Percentiles rank a stretch among this genome's conserved stretches.
Evolutionary conservation across 2,888 invertebrate species (phyloP).

Genomic region (Apodemia zela): DNA sequence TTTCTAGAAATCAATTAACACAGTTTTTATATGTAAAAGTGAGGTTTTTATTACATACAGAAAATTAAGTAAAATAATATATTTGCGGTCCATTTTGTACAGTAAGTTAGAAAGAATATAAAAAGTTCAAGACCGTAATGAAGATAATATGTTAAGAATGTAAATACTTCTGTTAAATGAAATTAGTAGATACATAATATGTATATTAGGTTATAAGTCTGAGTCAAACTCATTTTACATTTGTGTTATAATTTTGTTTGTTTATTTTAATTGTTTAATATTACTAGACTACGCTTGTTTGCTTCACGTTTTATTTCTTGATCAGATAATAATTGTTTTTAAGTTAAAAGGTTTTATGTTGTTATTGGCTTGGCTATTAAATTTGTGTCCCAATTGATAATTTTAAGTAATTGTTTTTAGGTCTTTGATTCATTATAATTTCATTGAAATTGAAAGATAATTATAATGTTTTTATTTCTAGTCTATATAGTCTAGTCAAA

Average conservation of each 20-base stretch:
- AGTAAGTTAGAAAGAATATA: not conserved
- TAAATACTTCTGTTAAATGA: not conserved
- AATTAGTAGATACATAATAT: too few relatives aligned
- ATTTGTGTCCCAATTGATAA: not conserved
- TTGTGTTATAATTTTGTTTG: too few relatives aligned
- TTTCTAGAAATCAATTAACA: not conserved
- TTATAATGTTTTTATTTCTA: constrained; percentile 19
- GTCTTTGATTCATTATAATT: not conserved
- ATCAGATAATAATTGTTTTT: too few relatives aligned
- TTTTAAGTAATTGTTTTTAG: not conserved
- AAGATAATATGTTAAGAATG: not conserved
- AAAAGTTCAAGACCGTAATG: not conserved
- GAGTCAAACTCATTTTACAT: constrained; percentile 11
- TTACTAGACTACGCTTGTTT: not conserved
- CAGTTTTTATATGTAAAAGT: constrained; percentile 1
- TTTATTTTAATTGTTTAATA: not conserved
- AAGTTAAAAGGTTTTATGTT: not conserved
- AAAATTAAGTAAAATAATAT: not conserved
- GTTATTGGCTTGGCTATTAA: not conserved
- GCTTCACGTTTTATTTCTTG: too few relatives aligned
- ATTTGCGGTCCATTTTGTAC: constrained; percentile 11
- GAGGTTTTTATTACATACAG: not conserved
- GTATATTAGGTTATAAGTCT: not conserved
- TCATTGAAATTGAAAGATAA: not conserved
- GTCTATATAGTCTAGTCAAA: constrained; percentile 29